These are phyloP conservation scores for Numida meleagris DNA, from an alignment of 2,113 vertebrate genomes.

Conservation along the genomic window DNA sequence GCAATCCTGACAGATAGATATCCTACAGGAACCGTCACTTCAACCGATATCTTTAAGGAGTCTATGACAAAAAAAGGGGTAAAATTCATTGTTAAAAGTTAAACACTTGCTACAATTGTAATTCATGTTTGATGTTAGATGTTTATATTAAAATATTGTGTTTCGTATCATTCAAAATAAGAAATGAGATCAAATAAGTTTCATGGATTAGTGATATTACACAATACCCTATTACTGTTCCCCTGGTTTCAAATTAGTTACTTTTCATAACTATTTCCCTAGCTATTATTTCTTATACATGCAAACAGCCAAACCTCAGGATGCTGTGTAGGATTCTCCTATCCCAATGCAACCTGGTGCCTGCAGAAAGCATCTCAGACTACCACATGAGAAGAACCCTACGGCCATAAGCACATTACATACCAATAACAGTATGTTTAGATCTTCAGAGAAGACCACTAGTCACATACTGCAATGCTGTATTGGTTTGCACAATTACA, in stretches of 20 bases:
- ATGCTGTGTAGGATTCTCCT: background rate
- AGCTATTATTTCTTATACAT: fast-evolving
- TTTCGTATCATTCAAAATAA: background rate
- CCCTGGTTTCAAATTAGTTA: background rate
- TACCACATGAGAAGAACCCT: background rate
- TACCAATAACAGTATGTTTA: fast-evolving
- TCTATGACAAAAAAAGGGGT: background rate
- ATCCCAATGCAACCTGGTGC: background rate
- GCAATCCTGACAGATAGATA: background rate
- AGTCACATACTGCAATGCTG: fast-evolving
- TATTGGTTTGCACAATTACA: background rate
- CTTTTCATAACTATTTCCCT: background rate
- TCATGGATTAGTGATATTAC: background rate
- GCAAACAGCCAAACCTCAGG: background rate
- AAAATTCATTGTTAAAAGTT: background rate
- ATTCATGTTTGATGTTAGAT: background rate
- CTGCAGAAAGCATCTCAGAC: background rate
- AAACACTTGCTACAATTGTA: background rate
- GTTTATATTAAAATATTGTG: background rate
- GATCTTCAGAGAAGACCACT: background rate
- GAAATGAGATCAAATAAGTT: background rate
- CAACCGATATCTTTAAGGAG: background rate
- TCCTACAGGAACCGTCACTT: background rate
- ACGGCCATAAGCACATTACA: background rate
- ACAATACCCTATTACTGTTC: background rate